These are phyloP conservation scores for Apistogramma diplotaenia DNA, from an alignment of 2,113 vertebrate genomes.

Conservation along the genomic window DNA sequence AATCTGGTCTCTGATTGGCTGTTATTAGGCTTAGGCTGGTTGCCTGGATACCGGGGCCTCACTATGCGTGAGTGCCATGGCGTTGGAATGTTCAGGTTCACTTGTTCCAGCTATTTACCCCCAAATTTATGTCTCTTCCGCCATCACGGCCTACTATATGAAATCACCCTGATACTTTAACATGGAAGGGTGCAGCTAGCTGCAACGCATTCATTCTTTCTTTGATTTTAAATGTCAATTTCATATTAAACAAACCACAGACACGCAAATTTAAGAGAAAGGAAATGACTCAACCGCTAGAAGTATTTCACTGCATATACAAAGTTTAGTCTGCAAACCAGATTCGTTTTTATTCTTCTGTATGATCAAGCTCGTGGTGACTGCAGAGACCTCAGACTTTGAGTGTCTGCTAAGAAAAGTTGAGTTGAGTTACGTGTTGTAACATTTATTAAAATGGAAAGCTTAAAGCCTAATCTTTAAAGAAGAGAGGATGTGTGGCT, in stretches of 20 bases:
- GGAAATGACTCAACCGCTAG: neutral
- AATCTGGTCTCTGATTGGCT: constrained; percentile 28
- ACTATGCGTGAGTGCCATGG: neutral
- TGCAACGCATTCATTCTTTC: neutral
- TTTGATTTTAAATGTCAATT: neutral
- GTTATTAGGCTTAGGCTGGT: constrained; percentile 30
- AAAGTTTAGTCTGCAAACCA: neutral
- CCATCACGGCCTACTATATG: neutral
- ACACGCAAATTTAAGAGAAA: neutral
- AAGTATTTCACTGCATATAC: neutral
- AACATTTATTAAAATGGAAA: neutral
- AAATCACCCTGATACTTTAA: neutral
- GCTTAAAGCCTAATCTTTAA: neutral
- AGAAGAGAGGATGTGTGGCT: neutral
- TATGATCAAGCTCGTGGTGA: neutral
- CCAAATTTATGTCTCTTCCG: neutral
- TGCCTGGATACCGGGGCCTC: constrained; percentile 50
- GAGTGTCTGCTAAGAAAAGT: neutral
- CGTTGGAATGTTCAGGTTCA: constrained; percentile 27
- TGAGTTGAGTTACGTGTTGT: neutral
- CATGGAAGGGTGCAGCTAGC: neutral
- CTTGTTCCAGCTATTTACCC: constrained; percentile 17
- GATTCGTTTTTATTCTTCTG: neutral
- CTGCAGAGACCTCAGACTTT: neutral
- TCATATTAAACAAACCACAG: neutral